Percentiles rank a stretch among this genome's conserved stretches.
These are phyloP conservation scores for Ceratotherium simum DNA, from an alignment of 2,113 vertebrate species.

Conservation along the genomic window DNA sequence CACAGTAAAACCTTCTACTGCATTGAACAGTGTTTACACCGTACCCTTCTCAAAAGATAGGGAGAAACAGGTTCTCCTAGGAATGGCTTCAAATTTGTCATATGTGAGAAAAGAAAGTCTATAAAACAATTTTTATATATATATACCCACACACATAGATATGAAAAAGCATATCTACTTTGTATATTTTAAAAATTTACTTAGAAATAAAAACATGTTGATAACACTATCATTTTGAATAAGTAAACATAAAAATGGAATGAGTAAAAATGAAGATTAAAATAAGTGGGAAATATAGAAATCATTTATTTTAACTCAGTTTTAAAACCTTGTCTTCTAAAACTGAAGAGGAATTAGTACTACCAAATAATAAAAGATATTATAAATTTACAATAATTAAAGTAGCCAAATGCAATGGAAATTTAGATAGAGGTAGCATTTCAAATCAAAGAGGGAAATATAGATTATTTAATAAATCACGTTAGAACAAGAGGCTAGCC, in stretches of 20 bases:
- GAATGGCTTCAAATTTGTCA: not conserved
- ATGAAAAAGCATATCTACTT: not conserved
- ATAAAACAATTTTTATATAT: too few relatives aligned
- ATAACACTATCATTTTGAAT: not conserved
- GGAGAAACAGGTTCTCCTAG: not conserved
- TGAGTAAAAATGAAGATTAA: conserved; percentile 43
- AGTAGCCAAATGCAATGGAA: not conserved
- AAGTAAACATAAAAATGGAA: conserved; percentile 9
- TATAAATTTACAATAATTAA: not conserved
- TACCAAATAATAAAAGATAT: not conserved
- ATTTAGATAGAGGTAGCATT: conserved; percentile 19
- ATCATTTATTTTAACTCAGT: not conserved
- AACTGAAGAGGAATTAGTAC: not conserved
- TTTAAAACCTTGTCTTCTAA: conserved; percentile 53
- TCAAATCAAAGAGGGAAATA: conserved; percentile 23
- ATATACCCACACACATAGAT: too few relatives aligned
- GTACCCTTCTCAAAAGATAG: not conserved
- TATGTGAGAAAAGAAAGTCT: not conserved
- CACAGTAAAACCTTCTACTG: not conserved
- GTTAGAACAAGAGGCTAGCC: not conserved
- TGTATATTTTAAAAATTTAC: not conserved
- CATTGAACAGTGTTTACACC: not conserved
- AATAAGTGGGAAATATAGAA: not conserved
- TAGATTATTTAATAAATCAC: not conserved
- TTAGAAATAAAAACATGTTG: conserved; percentile 38